These are phyloP conservation scores for Struthidea cinerea DNA, from an alignment of 2,113 vertebrate genomes.

Conservation along the genomic window DNA sequence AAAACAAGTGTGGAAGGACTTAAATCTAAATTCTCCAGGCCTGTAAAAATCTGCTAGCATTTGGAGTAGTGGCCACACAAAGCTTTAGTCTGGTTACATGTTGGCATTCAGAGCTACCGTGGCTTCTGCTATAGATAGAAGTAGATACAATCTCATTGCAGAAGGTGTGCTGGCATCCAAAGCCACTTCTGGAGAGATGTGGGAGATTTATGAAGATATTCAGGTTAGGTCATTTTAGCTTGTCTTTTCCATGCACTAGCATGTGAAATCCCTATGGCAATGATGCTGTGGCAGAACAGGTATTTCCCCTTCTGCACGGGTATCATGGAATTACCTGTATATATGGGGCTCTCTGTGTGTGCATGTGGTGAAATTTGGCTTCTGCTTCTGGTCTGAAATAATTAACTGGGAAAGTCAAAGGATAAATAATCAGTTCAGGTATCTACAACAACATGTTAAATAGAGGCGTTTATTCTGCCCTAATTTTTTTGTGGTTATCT, in stretches of 20 bases:
- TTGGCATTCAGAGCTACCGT: fast-evolving
- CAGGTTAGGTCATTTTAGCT: not conserved
- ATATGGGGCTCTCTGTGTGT: too few relatives aligned
- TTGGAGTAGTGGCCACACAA: not conserved
- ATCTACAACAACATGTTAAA: not conserved
- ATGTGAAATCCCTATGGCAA: not conserved
- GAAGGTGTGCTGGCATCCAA: not conserved
- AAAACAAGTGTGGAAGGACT: not conserved
- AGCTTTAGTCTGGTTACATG: not conserved
- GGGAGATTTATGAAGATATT: not conserved
- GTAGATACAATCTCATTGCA: not conserved
- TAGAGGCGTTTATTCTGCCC: not conserved
- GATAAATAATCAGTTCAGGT: not conserved
- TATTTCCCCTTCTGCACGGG: not conserved
- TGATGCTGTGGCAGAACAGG: not conserved
- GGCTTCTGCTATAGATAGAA: not conserved
- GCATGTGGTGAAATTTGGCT: not conserved
- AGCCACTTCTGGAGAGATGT: not conserved
- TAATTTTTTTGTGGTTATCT: not conserved
- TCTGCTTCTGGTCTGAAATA: not conserved
- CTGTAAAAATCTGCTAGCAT: not conserved
- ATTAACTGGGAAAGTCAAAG: fast-evolving
- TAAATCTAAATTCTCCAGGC: not conserved
- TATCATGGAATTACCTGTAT: not conserved
- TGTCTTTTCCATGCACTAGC: not conserved